A percentile compares a stretch with the other conserved stretches of the same genome.
These are phyloP conservation scores for Columbina picui DNA, from an alignment of 2,113 vertebrate genomes.

Conservation along the genomic window DNA sequence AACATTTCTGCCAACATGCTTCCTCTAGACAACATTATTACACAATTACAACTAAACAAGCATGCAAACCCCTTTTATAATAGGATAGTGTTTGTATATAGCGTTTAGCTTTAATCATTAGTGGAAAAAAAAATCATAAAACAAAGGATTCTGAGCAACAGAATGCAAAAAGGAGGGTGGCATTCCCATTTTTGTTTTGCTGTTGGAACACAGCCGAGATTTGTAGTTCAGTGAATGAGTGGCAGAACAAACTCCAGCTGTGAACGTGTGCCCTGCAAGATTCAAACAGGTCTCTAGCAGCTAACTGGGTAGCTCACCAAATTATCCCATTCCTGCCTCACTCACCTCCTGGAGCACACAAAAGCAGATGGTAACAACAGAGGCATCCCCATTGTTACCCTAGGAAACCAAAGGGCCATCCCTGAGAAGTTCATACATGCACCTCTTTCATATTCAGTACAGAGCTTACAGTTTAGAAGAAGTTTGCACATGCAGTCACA, in stretches of 20 bases:
- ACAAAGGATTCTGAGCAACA: accelerated
- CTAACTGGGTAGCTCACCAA: background rate
- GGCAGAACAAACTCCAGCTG: background rate
- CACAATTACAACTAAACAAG: background rate
- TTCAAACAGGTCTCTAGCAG: background rate
- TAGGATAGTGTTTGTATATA: background rate
- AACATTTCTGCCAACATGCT: background rate
- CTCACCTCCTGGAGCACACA: background rate
- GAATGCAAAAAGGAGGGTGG: accelerated
- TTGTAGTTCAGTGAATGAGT: background rate
- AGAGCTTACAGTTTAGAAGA: background rate
- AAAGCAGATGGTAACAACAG: background rate
- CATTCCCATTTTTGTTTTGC: background rate
- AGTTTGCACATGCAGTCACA: background rate
- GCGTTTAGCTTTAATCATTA: background rate
- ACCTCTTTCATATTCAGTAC: background rate
- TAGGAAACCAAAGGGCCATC: background rate
- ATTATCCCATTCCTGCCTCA: background rate
- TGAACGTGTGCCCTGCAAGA: background rate
- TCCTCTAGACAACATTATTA: background rate
- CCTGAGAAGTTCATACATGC: background rate
- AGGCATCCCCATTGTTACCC: background rate
- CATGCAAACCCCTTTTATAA: background rate
- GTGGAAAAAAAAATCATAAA: background rate
- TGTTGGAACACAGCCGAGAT: background rate